These are phyloP conservation scores for Cantharis lateralis DNA, from an alignment of 2,888 invertebrate genomes.

Conservation along the genomic window DNA sequence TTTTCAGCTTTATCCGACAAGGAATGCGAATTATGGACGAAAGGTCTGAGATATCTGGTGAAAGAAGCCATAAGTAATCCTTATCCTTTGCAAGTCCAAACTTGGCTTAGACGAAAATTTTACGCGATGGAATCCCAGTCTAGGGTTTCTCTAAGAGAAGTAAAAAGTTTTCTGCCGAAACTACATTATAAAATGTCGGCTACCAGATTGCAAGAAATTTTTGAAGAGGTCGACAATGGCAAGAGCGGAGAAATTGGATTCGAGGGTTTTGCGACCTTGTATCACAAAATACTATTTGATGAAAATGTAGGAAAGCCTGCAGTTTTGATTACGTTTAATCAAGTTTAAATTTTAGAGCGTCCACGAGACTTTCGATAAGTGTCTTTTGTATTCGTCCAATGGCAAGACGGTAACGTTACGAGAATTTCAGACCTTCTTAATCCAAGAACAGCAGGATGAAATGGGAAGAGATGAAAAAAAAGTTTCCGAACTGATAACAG, in stretches of 20 bases:
- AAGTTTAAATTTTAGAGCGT: conserved; percentile 62
- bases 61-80: conserved; percentile 79
- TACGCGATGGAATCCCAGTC: conserved; percentile 79
- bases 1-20: conserved; percentile 78
- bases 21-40: conserved; percentile 88
- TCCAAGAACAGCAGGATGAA: conserved; percentile 71
- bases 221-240: conserved; percentile 83
- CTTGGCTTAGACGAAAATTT: conserved; percentile 92
- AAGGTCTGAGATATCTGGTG: conserved; percentile 80
- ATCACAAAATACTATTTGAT: conserved; percentile 83
- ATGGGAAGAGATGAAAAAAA: conserved; percentile 66
- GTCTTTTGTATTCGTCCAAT: conserved; percentile 66
- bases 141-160: conserved; percentile 84
- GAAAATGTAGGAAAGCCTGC: conserved; percentile 65
- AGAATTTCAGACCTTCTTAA: conserved; percentile 75
- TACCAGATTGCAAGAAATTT: conserved; percentile 78
- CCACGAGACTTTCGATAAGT: conserved; percentile 66
- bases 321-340: neutral
- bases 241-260: conserved; percentile 83
- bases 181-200: conserved; percentile 91
- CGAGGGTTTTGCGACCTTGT: conserved; percentile 85
- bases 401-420: conserved; percentile 68
- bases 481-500: conserved; percentile 77
- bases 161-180: conserved; percentile 86
- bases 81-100: conserved; percentile 87